Evolutionary conservation across 2,888 invertebrate genomes (phyloP), one percentile per base, ranked within the genome.

Genomic region (Pecten maximus): DNA sequence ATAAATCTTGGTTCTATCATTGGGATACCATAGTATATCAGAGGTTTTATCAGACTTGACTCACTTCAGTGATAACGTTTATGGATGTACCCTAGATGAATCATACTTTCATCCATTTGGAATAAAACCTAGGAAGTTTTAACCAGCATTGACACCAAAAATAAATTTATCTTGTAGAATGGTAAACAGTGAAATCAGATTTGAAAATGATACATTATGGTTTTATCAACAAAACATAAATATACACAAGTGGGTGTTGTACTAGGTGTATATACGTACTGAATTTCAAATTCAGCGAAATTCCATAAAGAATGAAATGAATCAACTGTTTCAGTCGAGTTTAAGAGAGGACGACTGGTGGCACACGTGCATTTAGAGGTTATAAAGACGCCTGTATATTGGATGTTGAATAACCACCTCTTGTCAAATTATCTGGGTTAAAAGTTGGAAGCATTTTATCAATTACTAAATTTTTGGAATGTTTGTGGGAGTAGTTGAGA

Each of bases 391-490:
- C n/a, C n/a, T 35, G 74, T 74, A 74, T 74, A 35, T 74, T 12
- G 15, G 28, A 60, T n/a, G 74, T 74, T 28, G 15, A 74, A 74
- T 74, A 74, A 74, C 74, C 28, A n/a, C 15, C 35, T 54, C 0
- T 74, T 74, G 74, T 74, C 4, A 10, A 74, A 35, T 74, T 74
- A 74, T 74, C 74, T 74, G 35, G 74, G 74, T 74, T 74, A 74
- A 74, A 74, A 74, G 74, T 74, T 74, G 35, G 74, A 74, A 74
- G 74, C 74, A 74, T 74, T 74, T 74, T 74, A 74, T 74, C 74
- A 74, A 74, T 74, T 74, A 74, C 74, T 10, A 74, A 74, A 74
- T 74, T 74, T 74, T 74, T 74, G 74, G 74, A 28, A 74, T 74
- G 28, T 74, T 74, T 74, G 74, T 74, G 74, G 74, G 8, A 35